Evolutionary conservation across 2,888 invertebrate species (phyloP).

Genomic region (Sminthurinus aureus): DNA sequence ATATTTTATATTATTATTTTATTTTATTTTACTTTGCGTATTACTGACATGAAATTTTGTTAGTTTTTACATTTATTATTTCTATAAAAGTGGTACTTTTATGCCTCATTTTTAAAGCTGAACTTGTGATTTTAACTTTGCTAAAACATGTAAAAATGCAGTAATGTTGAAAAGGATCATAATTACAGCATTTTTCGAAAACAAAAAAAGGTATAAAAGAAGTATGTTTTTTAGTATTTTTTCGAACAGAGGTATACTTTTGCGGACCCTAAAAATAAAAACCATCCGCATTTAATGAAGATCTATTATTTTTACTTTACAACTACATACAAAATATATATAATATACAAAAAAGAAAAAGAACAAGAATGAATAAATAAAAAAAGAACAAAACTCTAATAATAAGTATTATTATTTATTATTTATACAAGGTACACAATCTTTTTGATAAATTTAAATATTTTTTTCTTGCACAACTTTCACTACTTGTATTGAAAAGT

Average conservation of each 20-base stretch:
- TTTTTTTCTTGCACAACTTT: neutral
- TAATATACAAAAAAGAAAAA: neutral
- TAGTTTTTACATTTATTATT: neutral
- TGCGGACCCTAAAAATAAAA: neutral
- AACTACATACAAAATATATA: neutral
- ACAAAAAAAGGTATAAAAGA: no score
- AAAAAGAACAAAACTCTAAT: neutral
- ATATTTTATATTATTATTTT: no score
- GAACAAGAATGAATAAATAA: neutral
- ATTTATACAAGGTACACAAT: neutral
- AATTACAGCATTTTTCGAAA: no score
- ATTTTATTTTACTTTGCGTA: no score
- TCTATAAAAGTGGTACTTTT: neutral
- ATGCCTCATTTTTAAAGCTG: neutral
- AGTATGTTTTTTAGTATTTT: no score
- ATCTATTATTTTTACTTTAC: neutral
- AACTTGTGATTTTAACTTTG: no score
- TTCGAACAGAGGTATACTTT: no score
- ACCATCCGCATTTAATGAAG: slow-evolving; percentile 8
- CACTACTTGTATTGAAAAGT: no score
- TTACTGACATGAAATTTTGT: neutral
- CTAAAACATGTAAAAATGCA: no score
- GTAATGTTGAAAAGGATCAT: no score
- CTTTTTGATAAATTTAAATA: neutral
- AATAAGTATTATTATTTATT: neutral